These are phyloP conservation scores for Dysidea cf. avara DNA, from an alignment of 37 sponge, comb jelly and placozoan species.

Conservation along the genomic window DNA sequence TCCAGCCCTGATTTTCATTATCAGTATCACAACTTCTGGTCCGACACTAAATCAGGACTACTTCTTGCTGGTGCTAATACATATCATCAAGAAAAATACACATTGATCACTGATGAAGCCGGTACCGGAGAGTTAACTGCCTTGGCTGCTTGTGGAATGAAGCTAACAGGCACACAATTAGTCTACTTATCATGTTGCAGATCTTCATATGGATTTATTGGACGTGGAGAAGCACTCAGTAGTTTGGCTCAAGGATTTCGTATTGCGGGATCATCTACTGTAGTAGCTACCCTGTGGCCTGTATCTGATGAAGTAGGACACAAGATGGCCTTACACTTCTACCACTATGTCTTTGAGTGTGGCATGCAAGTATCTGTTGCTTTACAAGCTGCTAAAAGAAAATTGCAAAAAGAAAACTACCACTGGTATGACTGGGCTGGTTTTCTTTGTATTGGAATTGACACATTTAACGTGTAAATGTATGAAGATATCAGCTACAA, in stretches of 20 bases:
- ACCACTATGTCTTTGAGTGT: not conserved
- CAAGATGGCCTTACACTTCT: conserved; percentile 29
- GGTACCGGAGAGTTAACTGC: conserved; percentile 45
- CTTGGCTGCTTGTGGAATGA: conserved; percentile 43
- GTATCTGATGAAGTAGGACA: conserved; percentile 16
- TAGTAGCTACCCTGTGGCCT: conserved; percentile 38
- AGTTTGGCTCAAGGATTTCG: conserved; percentile 35
- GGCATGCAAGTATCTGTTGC: too few species aligned
- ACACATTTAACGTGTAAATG: too few species aligned
- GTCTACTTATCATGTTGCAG: conserved; percentile 41
- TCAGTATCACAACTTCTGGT: conserved; percentile 34
- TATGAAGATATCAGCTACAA: too few species aligned
- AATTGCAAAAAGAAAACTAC: too few species aligned
- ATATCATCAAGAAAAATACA: conserved; percentile 1
- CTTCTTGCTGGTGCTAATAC: conserved; percentile 40
- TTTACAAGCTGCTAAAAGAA: too few species aligned
- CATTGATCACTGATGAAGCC: conserved; percentile 2
- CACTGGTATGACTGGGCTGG: too few species aligned
- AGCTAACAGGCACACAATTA: conserved; percentile 13
- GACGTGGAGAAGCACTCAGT: conserved; percentile 38
- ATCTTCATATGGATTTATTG: conserved; percentile 33
- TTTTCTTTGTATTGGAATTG: too few species aligned
- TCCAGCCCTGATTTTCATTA: conserved; percentile 33
- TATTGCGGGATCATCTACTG: conserved; percentile 33
- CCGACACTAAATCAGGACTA: conserved; percentile 37